These are phyloP conservation scores for Pelobates cultripes DNA, from an alignment of 2,797 vertebrate species.

Conservation along the genomic window DNA sequence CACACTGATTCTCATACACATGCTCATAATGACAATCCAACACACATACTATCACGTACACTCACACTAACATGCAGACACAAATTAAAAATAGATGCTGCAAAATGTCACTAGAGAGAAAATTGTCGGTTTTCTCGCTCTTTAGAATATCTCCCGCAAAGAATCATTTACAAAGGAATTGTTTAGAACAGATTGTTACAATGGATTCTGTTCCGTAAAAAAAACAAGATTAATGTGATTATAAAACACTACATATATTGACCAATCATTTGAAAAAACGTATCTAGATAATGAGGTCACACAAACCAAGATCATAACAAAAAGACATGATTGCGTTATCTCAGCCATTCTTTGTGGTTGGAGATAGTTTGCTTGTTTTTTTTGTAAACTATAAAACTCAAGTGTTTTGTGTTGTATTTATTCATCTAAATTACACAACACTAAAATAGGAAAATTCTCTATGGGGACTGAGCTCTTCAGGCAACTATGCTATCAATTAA, in stretches of 20 bases:
- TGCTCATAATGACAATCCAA: too few relatives aligned
- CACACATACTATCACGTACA: too few relatives aligned
- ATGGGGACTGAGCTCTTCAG: conserved; percentile 37
- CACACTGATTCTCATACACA: too few relatives aligned
- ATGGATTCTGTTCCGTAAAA: too few relatives aligned
- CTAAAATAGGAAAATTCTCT: conserved; percentile 28
- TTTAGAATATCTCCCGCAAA: too few relatives aligned
- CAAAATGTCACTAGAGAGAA: too few relatives aligned
- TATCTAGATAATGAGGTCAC: conserved; percentile 25
- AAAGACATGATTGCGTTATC: background rate
- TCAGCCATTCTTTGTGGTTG: background rate
- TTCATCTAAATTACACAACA: conserved; percentile 28
- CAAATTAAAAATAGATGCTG: too few relatives aligned
- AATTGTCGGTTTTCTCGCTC: too few relatives aligned
- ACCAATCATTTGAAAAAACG: background rate
- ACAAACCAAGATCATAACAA: background rate
- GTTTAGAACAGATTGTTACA: too few relatives aligned
- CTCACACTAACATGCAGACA: too few relatives aligned
- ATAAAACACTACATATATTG: background rate
- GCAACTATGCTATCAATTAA: conserved; percentile 48
- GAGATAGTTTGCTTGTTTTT: conserved; percentile 12
- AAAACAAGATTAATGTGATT: background rate
- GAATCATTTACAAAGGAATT: too few relatives aligned
- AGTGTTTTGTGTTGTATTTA: conserved; percentile 21
- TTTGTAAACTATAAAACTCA: conserved; percentile 9